Evolutionary conservation across 2,113 vertebrate species (phyloP).

Genomic region (Aix galericulata): DNA sequence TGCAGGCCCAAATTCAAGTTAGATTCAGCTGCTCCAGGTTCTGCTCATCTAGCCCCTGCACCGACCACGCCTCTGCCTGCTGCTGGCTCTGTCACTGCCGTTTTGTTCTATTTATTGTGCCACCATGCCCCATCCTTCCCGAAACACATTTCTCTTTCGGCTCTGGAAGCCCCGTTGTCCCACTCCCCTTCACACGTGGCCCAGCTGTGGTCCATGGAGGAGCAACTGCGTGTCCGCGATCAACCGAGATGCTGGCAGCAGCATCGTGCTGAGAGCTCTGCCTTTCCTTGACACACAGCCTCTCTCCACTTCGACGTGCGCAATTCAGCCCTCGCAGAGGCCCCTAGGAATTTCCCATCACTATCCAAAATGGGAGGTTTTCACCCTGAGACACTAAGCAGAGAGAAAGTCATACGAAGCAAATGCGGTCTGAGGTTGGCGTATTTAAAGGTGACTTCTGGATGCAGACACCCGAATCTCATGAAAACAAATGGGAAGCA

Average conservation of each 20-base stretch:
- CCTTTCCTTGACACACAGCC: neutral
- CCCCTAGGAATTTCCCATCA: slow-evolving; percentile 37
- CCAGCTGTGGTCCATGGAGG: neutral
- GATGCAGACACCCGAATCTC: slow-evolving; percentile 35
- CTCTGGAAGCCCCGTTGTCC: neutral
- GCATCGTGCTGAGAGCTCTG: neutral
- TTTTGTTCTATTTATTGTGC: neutral
- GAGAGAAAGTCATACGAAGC: neutral
- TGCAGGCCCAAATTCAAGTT: neutral
- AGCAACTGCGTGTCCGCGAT: neutral
- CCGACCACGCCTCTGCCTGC: neutral
- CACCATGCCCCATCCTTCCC: neutral
- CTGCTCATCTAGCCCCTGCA: neutral
- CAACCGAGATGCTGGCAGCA: neutral
- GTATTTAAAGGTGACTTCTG: slow-evolving; percentile 50
- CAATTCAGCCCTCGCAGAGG: slow-evolving; percentile 39
- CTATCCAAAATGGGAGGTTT: slow-evolving; percentile 26
- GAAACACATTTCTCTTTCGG: neutral
- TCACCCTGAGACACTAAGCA: neutral
- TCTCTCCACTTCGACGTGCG: neutral
- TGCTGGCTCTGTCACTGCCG: neutral
- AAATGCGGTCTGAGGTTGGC: neutral
- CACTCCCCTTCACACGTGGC: neutral
- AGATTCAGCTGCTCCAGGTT: neutral
- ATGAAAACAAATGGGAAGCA: slow-evolving; percentile 45